phyloP scores from a whole-genome alignment of 1,140 invertebrate genomes.

The Pectinophora gossypiella region DNA sequence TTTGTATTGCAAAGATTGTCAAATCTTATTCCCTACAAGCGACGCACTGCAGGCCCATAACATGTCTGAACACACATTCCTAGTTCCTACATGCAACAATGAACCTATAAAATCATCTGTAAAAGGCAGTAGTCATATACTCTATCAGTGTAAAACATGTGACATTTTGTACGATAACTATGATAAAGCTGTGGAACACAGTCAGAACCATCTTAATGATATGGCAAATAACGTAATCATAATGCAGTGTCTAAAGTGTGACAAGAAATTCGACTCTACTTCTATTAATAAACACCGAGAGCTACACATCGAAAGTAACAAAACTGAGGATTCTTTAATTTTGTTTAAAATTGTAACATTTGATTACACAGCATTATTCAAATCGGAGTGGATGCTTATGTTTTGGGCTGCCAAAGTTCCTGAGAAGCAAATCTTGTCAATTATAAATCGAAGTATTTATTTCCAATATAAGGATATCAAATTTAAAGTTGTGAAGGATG shows the following conservation, averaged over 20 bases:
- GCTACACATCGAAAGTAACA: constrained; percentile 5
- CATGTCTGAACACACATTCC: too few species aligned
- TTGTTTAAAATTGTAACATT: constrained; percentile 14
- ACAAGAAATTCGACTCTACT: constrained; percentile 11
- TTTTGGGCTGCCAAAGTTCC: constrained; percentile 10
- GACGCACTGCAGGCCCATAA: too few species aligned
- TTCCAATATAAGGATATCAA: constrained; percentile 3
- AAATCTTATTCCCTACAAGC: too few species aligned
- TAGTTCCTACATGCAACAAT: too few species aligned
- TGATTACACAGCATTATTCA: constrained; percentile 9
- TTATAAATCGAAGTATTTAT: constrained; percentile 16
- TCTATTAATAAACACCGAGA: constrained; percentile 10
- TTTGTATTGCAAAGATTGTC: too few species aligned
- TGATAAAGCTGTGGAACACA: constrained; percentile 17
- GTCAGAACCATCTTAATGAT: constrained; percentile 15
- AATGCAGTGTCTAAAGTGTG: constrained; percentile 13
- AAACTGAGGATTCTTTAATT: constrained; percentile 10
- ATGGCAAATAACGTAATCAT: constrained; percentile 7
- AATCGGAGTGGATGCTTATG: constrained; percentile 10
- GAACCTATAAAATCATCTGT: too few species aligned
- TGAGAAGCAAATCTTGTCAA: constrained; percentile 1
- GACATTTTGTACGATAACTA: constrained; percentile 13
- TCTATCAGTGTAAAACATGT: constrained; percentile 18
- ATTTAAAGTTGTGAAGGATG: constrained; percentile 5
- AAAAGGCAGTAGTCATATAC: too few species aligned